phyloP scores from a whole-genome alignment of 2,797 vertebrate species.

The Huso huso region DNA sequence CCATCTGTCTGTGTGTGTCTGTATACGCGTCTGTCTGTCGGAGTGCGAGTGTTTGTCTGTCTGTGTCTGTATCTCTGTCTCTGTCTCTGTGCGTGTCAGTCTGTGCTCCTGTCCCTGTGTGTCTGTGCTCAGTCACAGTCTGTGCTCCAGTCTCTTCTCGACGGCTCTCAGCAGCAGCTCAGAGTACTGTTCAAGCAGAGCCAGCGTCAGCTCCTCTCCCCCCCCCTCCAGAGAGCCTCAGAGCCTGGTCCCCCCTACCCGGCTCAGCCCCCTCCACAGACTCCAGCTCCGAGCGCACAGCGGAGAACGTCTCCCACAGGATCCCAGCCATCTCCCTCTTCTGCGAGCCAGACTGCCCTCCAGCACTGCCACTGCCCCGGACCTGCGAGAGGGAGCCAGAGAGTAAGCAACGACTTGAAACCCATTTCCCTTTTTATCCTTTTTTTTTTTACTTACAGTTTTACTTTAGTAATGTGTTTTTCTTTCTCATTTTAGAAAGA shows the following conservation, averaged over 20 bases:
- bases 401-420: not conserved
- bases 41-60: too few species aligned
- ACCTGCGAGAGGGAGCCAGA: constrained; percentile 57
- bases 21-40: too few species aligned
- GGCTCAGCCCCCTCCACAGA: constrained; percentile 41
- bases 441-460: too few species aligned
- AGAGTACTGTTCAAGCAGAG: constrained; percentile 88
- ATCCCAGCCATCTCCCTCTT: constrained; percentile 68
- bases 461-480: too few species aligned
- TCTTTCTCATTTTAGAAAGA: too few species aligned
- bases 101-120: too few species aligned
- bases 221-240: constrained; percentile 24
- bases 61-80: too few species aligned
- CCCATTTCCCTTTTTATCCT: too few species aligned
- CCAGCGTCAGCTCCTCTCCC: constrained; percentile 72
- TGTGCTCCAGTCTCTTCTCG: constrained; percentile 75
- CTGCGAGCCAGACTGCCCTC: constrained; percentile 37
- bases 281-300: constrained; percentile 75
- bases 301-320: constrained; percentile 73
- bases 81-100: too few species aligned
- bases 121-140: constrained; percentile 44
- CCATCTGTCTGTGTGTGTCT: too few species aligned
- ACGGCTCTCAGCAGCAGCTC: constrained; percentile 86
- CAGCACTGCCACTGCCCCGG: constrained; percentile 40
- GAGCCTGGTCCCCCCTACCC: constrained; percentile 10